Conservation (phyloP, 2,888 invertebrate species). For the Pogonocherus hispidulus region DNA sequence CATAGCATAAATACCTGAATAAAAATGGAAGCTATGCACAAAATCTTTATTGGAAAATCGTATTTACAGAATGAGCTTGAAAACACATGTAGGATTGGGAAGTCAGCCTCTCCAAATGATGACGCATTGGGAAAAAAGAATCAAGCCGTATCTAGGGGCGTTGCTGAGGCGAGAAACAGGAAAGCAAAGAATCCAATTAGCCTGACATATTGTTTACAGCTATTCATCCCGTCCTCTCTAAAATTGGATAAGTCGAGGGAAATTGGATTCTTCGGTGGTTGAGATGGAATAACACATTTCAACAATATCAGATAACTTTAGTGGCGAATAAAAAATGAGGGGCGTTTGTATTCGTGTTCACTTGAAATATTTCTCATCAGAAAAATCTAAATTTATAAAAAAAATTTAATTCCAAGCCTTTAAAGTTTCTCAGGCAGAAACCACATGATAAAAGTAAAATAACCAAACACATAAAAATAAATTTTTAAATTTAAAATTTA, state of each 20-base stretch:
- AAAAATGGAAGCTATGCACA: too few relatives aligned
- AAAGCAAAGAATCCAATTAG: conserved; percentile 8
- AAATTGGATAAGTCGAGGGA: conserved; percentile 6
- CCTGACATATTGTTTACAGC: conserved; percentile 6
- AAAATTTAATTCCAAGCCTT: too few relatives aligned
- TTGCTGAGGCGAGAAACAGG: background rate
- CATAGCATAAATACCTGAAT: too few relatives aligned
- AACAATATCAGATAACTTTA: background rate
- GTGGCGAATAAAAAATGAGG: conserved; percentile 2
- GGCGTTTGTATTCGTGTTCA: background rate
- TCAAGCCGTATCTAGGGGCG: background rate
- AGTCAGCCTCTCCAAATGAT: background rate
- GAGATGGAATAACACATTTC: background rate
- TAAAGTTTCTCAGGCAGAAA: too few relatives aligned
- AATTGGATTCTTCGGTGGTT: conserved; percentile 1
- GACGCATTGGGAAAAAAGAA: background rate
- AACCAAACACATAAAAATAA: too few relatives aligned
- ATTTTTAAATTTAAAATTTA: too few relatives aligned
- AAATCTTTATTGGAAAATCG: too few relatives aligned
- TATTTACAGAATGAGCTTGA: too few relatives aligned
- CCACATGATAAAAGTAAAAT: too few relatives aligned
- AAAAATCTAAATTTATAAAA: too few relatives aligned
- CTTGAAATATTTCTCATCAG: background rate
- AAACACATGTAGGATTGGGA: too few relatives aligned
- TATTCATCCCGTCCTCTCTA: background rate